Evolutionary conservation across 2,797 vertebrate species (phyloP), one percentile per base, ranked within the genome.

Genomic region (Oceanodroma leucorhoa): DNA sequence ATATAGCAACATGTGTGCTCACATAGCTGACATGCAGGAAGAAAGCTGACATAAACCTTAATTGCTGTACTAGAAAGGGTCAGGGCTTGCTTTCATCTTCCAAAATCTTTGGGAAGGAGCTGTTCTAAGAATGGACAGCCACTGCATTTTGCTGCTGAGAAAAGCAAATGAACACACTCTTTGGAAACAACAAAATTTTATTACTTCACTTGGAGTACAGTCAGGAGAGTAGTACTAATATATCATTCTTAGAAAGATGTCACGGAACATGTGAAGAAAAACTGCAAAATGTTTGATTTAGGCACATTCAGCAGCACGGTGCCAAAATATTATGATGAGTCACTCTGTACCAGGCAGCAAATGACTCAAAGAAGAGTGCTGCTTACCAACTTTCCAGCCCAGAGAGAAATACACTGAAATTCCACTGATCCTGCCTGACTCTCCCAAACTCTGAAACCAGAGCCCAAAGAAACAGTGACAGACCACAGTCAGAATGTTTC

Each of bases 161-260:
- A 89, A 93, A 90, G 77, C 40, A 94, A 91, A 85, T 27, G 29
- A 90, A 50, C 75, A 24, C 9, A 7, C 3, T 54, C 38, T 91
- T 87, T 20, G 18, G 64, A 77, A 91, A 83, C 18, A 81, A 71
- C 45, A 76, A 62, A 14, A 27, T 38, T 97, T 96, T 95, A 96
- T 95, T 97, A 62, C 81, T 94, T 94, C 73, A 60, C 54, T 87
- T 83, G 81, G 71, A 91, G 75, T 81, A 87, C 41, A 83, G 89
- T 66, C 76, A 89, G 60, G 32, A 87, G 50, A 91, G 65, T 60
- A 51, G 46, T 8, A 40, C 34, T 80, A 92, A 80, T 43, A 87
- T 53, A 89, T 83, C n/a, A 48, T 76, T 94, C 83, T 84, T 94
- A 89, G 77, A 91, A 93, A 89, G 64, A 61, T 89, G 77, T 80